Evolutionary conservation across 2,888 invertebrate species (phyloP).

Genomic region (Lysandra coridon): DNA sequence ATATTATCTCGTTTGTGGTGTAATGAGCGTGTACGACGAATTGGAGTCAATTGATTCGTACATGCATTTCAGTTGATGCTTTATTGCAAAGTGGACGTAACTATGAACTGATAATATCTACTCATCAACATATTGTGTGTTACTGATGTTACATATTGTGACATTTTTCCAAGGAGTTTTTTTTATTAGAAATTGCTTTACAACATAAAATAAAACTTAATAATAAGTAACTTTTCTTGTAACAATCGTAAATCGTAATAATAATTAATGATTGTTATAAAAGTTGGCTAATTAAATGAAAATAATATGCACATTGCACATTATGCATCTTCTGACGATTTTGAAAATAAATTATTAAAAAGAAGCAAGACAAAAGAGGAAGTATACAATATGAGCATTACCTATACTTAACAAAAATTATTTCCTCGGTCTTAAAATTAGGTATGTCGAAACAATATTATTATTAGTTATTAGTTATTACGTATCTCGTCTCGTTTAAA

Average conservation of each 20-base stretch:
- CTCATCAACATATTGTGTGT: background rate
- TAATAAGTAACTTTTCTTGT: too few species aligned
- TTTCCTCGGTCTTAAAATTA: too few species aligned
- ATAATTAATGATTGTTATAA: too few species aligned
- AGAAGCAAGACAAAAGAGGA: background rate
- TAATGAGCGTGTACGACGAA: background rate
- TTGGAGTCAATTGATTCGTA: constrained; percentile 23
- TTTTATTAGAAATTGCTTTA: too few species aligned
- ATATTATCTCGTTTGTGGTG: background rate
- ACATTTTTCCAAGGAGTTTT: background rate
- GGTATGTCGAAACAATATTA: too few species aligned
- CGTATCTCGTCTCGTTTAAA: constrained; percentile 19
- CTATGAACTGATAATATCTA: background rate
- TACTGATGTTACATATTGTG: background rate
- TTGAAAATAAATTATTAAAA: background rate
- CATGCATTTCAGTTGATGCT: background rate
- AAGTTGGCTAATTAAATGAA: too few species aligned
- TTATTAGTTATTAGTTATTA: background rate
- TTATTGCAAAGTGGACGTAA: constrained; percentile 1
- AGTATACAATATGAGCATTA: background rate
- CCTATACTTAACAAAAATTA: too few species aligned
- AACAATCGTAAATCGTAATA: too few species aligned
- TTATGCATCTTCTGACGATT: background rate
- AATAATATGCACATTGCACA: background rate
- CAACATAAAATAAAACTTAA: too few species aligned